These are phyloP conservation scores for Platycheirus albimanus DNA, from an alignment of 2,888 invertebrate genomes.

Conservation along the genomic window DNA sequence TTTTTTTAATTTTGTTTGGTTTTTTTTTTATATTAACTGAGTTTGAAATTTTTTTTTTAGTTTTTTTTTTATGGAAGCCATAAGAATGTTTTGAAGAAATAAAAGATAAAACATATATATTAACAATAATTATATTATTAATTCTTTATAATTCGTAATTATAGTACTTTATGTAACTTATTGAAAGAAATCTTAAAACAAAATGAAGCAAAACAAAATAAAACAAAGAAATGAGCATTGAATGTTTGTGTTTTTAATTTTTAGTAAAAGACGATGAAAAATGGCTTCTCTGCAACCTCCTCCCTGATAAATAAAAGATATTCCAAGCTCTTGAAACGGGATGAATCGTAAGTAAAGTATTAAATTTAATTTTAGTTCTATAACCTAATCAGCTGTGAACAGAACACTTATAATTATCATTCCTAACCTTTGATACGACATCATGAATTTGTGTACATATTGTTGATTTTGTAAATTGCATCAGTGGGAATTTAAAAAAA, in stretches of 20 bases:
- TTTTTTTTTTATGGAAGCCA: conserved; percentile 35
- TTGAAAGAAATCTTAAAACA: conserved; percentile 52
- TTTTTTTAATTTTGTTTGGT: neutral
- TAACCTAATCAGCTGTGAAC: too few species aligned
- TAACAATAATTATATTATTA: conserved; percentile 50
- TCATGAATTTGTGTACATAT: too few species aligned
- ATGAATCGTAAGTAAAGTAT: too few species aligned
- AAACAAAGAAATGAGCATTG: conserved; percentile 68
- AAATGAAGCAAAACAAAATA: conserved; percentile 65
- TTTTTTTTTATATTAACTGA: neutral
- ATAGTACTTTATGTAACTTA: conserved; percentile 72
- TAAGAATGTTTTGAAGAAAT: conserved; percentile 51
- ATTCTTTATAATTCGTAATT: conserved; percentile 72
- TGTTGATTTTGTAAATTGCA: too few species aligned
- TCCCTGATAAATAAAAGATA: too few species aligned
- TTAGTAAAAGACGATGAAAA: too few species aligned
- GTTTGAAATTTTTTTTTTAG: conserved; percentile 14
- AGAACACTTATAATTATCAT: too few species aligned
- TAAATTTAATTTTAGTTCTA: too few species aligned
- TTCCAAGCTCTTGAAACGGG: too few species aligned
- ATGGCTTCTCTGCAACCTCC: too few species aligned
- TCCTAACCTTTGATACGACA: too few species aligned
- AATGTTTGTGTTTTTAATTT: conserved; percentile 2
- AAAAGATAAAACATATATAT: conserved; percentile 34
- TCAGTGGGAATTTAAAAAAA: too few species aligned